Percentiles rank a stretch among this genome's conserved stretches.
phyloP scores from a whole-genome alignment of 2,797 vertebrate genomes.

The Onychomys leucogaster region DNA sequence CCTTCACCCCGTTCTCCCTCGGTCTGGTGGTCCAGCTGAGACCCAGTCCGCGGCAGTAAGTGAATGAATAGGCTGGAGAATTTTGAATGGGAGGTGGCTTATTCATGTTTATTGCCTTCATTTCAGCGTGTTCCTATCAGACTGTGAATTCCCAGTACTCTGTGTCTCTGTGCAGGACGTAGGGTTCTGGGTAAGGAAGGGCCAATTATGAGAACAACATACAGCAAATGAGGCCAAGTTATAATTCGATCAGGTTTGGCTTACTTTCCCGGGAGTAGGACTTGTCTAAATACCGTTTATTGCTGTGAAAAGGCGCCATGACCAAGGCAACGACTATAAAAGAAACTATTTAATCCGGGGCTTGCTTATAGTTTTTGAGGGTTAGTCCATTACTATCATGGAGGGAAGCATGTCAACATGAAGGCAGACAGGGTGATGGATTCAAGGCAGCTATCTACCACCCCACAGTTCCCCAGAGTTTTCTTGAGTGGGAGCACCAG shows the following conservation, averaged over 20 bases:
- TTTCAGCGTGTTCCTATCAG: neutral
- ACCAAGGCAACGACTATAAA: neutral
- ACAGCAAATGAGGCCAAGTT: neutral
- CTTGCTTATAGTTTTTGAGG: neutral
- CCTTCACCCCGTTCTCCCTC: too few species aligned
- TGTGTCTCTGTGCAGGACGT: neutral
- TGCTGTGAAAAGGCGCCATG: neutral
- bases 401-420: neutral
- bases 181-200: neutral
- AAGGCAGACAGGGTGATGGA: neutral
- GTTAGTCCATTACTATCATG: neutral
- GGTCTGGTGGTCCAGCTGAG: too few species aligned
- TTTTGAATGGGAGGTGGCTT: neutral
- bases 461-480: too few species aligned
- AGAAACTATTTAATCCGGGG: neutral
- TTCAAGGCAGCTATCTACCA: too few species aligned
- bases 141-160: neutral
- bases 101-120: neutral
- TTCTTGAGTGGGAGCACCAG: too few species aligned
- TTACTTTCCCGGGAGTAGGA: neutral
- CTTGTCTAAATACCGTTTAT: neutral
- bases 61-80: neutral
- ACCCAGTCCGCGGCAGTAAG: too few species aligned
- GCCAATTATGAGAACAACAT: neutral
- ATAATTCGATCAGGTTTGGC: neutral